Base-by-base conservation (phyloP, 2,888 invertebrate species). In the Pristionchus japonicus region DNA sequence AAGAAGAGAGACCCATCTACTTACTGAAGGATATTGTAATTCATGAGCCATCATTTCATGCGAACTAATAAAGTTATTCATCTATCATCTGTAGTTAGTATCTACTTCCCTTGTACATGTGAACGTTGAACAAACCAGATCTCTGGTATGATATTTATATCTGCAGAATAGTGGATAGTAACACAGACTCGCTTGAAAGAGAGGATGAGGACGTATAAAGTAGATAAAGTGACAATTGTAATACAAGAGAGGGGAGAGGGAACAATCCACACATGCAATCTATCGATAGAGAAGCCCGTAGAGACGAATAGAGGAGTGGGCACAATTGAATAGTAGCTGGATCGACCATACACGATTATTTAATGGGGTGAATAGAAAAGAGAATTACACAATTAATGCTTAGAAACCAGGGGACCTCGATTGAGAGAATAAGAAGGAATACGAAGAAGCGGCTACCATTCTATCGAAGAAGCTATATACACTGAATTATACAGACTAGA, bases 401-500 rank as follows among this genome's bases (percentile, higher is more conserved):
- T 37, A 70, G 15, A 70, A 70, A 37, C 27, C 31, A 70, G 52
- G 52, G 27, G n/a, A 34, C 70, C 70, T 34, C 70, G 37, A 70
- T 70, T 31, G 3, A 70, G 17, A 37, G 31, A 37, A 37, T 61
- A 70, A 27, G 17, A 34, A 67, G 31, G 37, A 70, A n/a, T 23
- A 61, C n/a, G n/a, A 20, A 27, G 13, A 37, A 15, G 70, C 37
- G 34, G 13, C 70, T 70, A 70, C 37, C 70, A 31, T 34, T 70
- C 70, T 70, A 70, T 70, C 34, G 17, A 70, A 70, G 70, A 43
- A 43, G 43, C n/a, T 70, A 34, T 70, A 34, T 70, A 70, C 70
- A 70, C 37, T 70, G n/a, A 37, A 34, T 70, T n/a, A 70, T 70
- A 61, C 70, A 70, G 70, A 70, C 70, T 70, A 31, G 31, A 37